phyloP scores from a whole-genome alignment of 2,797 vertebrate genomes.

The Pitangus sulphuratus region DNA sequence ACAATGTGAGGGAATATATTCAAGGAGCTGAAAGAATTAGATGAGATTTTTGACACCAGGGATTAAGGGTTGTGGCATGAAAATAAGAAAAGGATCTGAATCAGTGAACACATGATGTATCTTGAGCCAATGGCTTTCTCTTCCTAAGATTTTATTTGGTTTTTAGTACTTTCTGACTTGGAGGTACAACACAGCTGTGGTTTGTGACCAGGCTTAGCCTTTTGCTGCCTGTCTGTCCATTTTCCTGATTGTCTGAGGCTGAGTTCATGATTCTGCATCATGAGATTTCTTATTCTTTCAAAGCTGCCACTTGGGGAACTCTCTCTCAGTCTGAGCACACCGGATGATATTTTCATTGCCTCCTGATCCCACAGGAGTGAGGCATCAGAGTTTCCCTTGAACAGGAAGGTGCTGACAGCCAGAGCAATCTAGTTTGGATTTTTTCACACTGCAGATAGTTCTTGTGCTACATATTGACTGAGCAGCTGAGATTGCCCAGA shows the following conservation, averaged over 20 bases:
- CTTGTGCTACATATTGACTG: neutral
- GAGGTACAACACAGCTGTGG: neutral
- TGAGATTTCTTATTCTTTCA: neutral
- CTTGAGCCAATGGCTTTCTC: slow-evolving; percentile 14
- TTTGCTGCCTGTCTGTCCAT: neutral
- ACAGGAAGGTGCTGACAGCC: neutral
- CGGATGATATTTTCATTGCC: neutral
- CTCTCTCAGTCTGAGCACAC: neutral
- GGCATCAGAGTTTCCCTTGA: neutral
- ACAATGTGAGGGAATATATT: neutral
- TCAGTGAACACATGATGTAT: neutral
- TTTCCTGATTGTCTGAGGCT: neutral
- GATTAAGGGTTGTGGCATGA: slow-evolving; percentile 37
- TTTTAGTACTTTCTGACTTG: neutral
- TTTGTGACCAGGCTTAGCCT: neutral
- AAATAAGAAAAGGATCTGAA: slow-evolving; percentile 47
- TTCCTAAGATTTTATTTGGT: neutral
- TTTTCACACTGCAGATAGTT: neutral
- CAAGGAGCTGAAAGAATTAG: slow-evolving; percentile 30
- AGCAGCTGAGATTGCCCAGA: neutral
- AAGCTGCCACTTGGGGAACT: neutral
- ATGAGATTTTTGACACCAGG: slow-evolving; percentile 60
- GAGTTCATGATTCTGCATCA: neutral
- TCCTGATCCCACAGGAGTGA: neutral
- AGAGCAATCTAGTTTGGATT: neutral